Evolutionary conservation across 1,140 invertebrate species (phyloP).

Genomic region (Camponotus pennsylvanicus): DNA sequence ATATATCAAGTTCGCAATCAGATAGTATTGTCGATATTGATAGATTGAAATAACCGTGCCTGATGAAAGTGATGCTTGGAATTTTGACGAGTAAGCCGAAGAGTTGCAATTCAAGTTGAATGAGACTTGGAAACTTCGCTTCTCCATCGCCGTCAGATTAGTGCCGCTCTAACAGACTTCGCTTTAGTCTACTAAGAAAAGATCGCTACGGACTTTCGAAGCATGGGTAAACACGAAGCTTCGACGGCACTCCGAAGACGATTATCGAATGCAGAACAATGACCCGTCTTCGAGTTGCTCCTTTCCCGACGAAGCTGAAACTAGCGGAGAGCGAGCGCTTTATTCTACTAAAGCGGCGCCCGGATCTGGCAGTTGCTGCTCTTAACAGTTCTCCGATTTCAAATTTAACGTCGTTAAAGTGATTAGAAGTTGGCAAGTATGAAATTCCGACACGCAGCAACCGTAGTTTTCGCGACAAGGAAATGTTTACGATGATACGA

Average conservation of each 20-base stretch:
- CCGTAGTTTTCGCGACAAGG: background rate
- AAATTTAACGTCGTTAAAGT: slow-evolving; percentile 48
- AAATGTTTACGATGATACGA: background rate
- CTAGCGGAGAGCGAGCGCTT: slow-evolving; percentile 46
- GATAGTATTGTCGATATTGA: slow-evolving; percentile 7
- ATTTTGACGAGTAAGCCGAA: slow-evolving; percentile 23
- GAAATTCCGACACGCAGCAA: background rate
- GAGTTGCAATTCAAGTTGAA: slow-evolving; percentile 27
- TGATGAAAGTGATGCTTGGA: slow-evolving; percentile 30
- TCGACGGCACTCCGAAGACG: slow-evolving; percentile 55
- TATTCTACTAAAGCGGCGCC: slow-evolving; percentile 28
- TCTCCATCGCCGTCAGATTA: slow-evolving; percentile 70
- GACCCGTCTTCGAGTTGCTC: slow-evolving; percentile 52
- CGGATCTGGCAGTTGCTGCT: slow-evolving; percentile 16
- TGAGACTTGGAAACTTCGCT: slow-evolving; percentile 50
- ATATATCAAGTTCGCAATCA: background rate
- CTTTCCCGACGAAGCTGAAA: slow-evolving; percentile 15
- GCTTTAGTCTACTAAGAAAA: slow-evolving; percentile 56
- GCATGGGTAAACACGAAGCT: slow-evolving; percentile 37
- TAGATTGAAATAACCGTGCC: slow-evolving; percentile 21
- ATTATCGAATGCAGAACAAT: slow-evolving; percentile 66
- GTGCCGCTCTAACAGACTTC: slow-evolving; percentile 75
- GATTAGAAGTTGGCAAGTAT: slow-evolving; percentile 28
- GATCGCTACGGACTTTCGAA: slow-evolving; percentile 42
- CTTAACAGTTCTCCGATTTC: slow-evolving; percentile 42